phyloP scores from a whole-genome alignment of 1,140 invertebrate species.

The Macrostomum lignano region DNA sequence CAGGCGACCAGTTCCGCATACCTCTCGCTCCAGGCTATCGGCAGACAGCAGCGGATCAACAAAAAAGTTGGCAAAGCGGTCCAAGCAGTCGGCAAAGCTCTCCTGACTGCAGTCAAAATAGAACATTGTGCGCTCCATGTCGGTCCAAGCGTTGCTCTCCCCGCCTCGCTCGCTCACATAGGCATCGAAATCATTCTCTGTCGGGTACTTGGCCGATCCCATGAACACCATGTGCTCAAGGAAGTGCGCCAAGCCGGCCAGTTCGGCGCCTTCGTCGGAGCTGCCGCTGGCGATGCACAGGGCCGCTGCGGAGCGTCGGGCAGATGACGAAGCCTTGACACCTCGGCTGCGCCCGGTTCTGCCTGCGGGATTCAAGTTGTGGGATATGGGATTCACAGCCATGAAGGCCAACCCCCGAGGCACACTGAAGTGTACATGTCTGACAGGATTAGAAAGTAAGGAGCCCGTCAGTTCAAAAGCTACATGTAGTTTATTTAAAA shows the following conservation, averaged over 20 bases:
- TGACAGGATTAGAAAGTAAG: too few relatives aligned
- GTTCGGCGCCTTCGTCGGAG: conserved; percentile 19
- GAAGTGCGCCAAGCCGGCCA: conserved; percentile 23
- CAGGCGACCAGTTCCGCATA: too few relatives aligned
- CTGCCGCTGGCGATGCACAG: conserved; percentile 20
- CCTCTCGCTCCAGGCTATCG: conserved; percentile 55
- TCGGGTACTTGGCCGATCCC: conserved; percentile 33
- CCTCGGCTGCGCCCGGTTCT: too few relatives aligned
- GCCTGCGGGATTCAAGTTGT: too few relatives aligned
- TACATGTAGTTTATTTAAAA: too few relatives aligned
- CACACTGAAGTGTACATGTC: too few relatives aligned
- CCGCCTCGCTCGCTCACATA: conserved; percentile 48
- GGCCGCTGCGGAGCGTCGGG: neutral
- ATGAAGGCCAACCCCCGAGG: too few relatives aligned
- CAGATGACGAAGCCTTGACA: too few relatives aligned
- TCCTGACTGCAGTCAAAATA: neutral
- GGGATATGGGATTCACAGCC: too few relatives aligned
- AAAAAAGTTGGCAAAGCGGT: conserved; percentile 75
- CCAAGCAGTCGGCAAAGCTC: neutral
- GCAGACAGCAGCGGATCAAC: conserved; percentile 62
- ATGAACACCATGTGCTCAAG: conserved; percentile 28
- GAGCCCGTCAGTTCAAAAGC: too few relatives aligned
- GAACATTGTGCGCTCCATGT: conserved; percentile 35
- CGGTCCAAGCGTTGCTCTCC: conserved; percentile 48
- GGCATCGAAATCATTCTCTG: conserved; percentile 52